These are phyloP conservation scores for Nymphicus hollandicus DNA, from an alignment of 2,113 vertebrate species.

Conservation along the genomic window DNA sequence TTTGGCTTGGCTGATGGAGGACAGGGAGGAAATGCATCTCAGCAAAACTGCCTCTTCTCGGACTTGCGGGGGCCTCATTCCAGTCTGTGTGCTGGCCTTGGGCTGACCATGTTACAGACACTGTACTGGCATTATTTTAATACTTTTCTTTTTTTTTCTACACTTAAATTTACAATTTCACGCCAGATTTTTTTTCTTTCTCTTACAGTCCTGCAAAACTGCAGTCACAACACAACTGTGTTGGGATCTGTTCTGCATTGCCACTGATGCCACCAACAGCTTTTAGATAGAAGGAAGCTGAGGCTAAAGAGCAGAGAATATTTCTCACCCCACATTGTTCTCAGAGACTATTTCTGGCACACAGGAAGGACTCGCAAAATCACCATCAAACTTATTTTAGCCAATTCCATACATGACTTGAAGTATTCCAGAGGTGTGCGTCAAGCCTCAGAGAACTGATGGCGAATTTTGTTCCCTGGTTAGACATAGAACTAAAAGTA, in stretches of 20 bases:
- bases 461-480: neutral
- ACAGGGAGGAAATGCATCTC: slow-evolving; percentile 8
- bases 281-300: slow-evolving; percentile 61
- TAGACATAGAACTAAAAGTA: neutral
- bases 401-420: neutral
- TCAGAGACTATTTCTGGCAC: slow-evolving; percentile 45
- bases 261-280: neutral
- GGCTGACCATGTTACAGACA: neutral
- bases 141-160: neutral
- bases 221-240: neutral
- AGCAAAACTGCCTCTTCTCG: neutral
- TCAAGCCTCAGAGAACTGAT: neutral
- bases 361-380: slow-evolving; percentile 32
- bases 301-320: slow-evolving; percentile 49
- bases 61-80: neutral
- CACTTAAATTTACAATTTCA: neutral
- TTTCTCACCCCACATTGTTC: slow-evolving; percentile 25
- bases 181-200: neutral
- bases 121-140: neutral
- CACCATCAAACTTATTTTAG: slow-evolving; percentile 20
- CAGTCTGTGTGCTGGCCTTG: neutral
- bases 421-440: neutral
- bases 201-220: neutral
- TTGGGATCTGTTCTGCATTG: neutral
- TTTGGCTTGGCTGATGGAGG: slow-evolving; percentile 28